These are phyloP conservation scores for Exaiptasia diaphana DNA, from an alignment of 64 coral and sea anemone genomes.

Conservation along the genomic window DNA sequence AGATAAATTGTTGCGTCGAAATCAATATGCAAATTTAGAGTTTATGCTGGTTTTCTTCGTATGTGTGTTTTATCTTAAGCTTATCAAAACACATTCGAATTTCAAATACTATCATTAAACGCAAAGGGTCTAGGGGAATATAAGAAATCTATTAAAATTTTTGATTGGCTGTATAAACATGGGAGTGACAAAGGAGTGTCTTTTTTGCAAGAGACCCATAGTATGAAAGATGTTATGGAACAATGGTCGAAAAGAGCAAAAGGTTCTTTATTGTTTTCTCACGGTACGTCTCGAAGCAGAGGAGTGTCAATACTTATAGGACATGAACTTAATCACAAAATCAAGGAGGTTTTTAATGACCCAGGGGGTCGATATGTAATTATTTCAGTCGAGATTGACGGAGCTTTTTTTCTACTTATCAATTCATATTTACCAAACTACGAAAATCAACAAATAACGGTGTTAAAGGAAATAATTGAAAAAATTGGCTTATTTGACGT, in stretches of 20 bases:
- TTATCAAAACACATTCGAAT: too few species aligned
- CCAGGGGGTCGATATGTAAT: not conserved
- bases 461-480: not conserved
- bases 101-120: too few species aligned
- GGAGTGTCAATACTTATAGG: not conserved
- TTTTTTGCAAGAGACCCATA: not conserved
- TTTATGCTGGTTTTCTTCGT: too few species aligned
- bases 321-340: not conserved
- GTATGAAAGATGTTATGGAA: not conserved
- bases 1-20: too few species aligned
- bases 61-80: too few species aligned
- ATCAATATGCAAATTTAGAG: too few species aligned
- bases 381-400: not conserved
- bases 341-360: not conserved
- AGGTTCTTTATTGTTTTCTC: not conserved
- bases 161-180: not conserved
- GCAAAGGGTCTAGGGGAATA: too few species aligned
- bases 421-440: constrained; percentile 47
- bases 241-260: not conserved
- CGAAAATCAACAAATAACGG: not conserved
- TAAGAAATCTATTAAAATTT: too few species aligned
- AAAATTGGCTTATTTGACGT: not conserved
- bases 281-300: not conserved
- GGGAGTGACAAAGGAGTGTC: not conserved
- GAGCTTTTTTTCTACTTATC: not conserved